Percentiles rank a stretch among this genome's conserved stretches.
phyloP scores from a whole-genome alignment of 2,113 vertebrate genomes.

The Tor tambroides region DNA sequence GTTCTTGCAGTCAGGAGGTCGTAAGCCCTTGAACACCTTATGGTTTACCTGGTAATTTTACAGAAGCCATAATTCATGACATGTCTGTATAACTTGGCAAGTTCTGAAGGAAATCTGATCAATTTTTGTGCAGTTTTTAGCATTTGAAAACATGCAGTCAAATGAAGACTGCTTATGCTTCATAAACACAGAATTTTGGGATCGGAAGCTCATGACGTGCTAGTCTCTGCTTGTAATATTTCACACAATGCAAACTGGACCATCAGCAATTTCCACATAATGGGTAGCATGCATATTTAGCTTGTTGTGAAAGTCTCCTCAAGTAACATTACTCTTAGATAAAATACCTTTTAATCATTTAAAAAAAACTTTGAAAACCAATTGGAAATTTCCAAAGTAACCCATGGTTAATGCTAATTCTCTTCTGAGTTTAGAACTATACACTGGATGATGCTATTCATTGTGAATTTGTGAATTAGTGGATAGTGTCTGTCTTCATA shows the following conservation, averaged over 20 bases:
- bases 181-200: background rate
- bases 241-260: background rate
- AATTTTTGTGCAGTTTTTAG: background rate
- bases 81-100: background rate
- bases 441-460: background rate
- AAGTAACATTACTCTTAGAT: background rate
- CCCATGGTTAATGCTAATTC: background rate
- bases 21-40: too few species aligned
- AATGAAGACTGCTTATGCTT: background rate
- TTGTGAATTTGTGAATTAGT: slow-evolving; percentile 9
- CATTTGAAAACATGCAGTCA: background rate
- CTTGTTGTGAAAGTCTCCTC: background rate
- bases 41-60: too few species aligned
- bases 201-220: background rate
- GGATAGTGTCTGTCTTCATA: background rate
- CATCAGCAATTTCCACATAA: background rate
- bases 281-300: background rate
- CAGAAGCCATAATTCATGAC: background rate
- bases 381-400: background rate
- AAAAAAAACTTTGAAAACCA: background rate
- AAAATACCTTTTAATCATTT: background rate
- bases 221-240: background rate
- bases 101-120: background rate
- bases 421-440: too few species aligned
- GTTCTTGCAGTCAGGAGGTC: too few species aligned